Evolutionary conservation across 2,888 invertebrate genomes (phyloP).

Genomic region (Nebria salina): DNA sequence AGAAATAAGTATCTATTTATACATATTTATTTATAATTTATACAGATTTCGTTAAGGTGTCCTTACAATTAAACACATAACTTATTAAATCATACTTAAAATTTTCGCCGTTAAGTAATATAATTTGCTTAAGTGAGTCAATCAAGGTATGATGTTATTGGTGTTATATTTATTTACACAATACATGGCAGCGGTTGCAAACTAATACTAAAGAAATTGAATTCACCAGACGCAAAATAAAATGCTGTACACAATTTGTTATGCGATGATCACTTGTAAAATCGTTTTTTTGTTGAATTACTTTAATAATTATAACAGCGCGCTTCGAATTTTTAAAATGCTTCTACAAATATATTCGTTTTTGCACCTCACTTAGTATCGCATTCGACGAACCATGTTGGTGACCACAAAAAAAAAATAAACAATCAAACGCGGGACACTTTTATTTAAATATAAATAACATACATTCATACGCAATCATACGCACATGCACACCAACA

Average conservation of each 20-base stretch:
- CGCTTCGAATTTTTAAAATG: not conserved
- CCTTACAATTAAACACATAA: not conserved
- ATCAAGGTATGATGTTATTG: not conserved
- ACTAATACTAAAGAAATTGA: not conserved
- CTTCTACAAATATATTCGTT: not conserved
- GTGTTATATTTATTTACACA: not conserved
- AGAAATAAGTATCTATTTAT: not conserved
- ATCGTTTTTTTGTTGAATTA: not conserved
- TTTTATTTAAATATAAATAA: conserved; percentile 10
- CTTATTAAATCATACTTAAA: conserved; percentile 5
- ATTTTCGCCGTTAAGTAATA: conserved; percentile 11
- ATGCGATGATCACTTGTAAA: not conserved
- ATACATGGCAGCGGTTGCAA: not conserved
- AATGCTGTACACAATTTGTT: conserved; percentile 17
- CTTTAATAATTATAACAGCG: no score
- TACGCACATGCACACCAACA: conserved; percentile 2
- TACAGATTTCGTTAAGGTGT: not conserved
- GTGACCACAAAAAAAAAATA: not conserved
- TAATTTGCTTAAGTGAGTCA: not conserved
- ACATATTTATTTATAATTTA: conserved; percentile 1
- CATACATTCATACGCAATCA: conserved; percentile 14
- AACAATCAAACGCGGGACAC: not conserved
- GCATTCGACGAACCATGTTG: not conserved
- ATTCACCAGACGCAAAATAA: not conserved
- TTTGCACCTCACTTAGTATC: not conserved